Conservation (phyloP, 2,113 vertebrate species). For the Colossoma macropomum region DNA sequence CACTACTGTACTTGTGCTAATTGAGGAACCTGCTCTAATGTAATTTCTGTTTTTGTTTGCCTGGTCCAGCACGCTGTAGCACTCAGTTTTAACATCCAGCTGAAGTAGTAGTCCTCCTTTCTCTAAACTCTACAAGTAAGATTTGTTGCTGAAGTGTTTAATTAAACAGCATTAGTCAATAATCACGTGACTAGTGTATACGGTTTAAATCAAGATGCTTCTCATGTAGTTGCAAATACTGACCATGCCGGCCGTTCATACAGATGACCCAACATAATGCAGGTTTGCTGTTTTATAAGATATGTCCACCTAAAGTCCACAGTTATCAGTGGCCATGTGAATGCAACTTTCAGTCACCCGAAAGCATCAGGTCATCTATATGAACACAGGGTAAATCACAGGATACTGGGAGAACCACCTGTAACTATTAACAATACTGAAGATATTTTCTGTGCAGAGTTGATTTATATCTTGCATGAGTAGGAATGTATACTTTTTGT, state of each 20-base stretch:
- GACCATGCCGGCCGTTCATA: constrained; percentile 1
- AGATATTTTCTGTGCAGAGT: constrained; percentile 66
- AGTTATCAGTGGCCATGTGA: not conserved
- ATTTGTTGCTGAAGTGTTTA: not conserved
- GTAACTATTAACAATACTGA: constrained; percentile 54
- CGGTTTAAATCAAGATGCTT: not conserved
- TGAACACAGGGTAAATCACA: constrained; percentile 8
- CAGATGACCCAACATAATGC: not conserved
- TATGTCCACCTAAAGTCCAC: not conserved
- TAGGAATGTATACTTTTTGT: constrained; percentile 68
- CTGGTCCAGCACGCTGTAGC: constrained; percentile 64
- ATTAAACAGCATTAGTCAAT: not conserved
- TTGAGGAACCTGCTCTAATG: constrained; percentile 32
- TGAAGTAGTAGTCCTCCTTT: not conserved
- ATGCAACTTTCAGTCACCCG: not conserved
- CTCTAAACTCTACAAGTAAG: not conserved
- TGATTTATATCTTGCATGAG: constrained; percentile 76
- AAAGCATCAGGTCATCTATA: constrained; percentile 8
- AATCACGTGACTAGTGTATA: not conserved
- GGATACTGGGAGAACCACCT: constrained; percentile 55
- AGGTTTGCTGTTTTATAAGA: not conserved
- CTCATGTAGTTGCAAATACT: not conserved
- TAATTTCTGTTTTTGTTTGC: constrained; percentile 44
- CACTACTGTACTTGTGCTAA: constrained; percentile 46
- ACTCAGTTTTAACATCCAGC: constrained; percentile 57